phyloP scores from a whole-genome alignment of 1,140 invertebrate species.

The Agrilus planipennis region DNA sequence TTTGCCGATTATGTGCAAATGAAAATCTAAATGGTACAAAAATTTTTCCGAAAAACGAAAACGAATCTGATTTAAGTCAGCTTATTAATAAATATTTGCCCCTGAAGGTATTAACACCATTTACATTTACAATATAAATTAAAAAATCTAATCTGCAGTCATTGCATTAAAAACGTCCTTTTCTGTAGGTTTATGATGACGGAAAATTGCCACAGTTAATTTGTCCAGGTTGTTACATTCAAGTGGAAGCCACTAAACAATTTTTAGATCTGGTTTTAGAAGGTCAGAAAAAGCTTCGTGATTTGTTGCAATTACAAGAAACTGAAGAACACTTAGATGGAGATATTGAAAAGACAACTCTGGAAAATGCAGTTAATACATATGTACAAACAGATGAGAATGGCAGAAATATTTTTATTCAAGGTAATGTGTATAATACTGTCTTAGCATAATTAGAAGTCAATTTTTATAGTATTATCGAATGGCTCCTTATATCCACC shows the following conservation, averaged over 20 bases:
- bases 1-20: slow-evolving; percentile 60
- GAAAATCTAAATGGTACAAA: slow-evolving; percentile 54
- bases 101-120: too few relatives aligned
- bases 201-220: slow-evolving; percentile 54
- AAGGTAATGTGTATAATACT: slow-evolving; percentile 34
- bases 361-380: slow-evolving; percentile 26
- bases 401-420: slow-evolving; percentile 38
- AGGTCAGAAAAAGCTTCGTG: slow-evolving; percentile 48
- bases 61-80: slow-evolving; percentile 45
- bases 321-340: too few relatives aligned
- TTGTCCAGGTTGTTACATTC: slow-evolving; percentile 62
- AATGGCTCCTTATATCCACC: slow-evolving; percentile 42
- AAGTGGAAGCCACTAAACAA: slow-evolving; percentile 55
- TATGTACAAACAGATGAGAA: slow-evolving; percentile 30
- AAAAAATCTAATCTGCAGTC: too few relatives aligned
- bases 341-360: slow-evolving; percentile 20
- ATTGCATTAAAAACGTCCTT: slow-evolving; percentile 9
- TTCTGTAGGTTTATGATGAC: slow-evolving; percentile 49
- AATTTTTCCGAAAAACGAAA: slow-evolving; percentile 43
- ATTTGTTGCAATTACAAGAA: slow-evolving; percentile 35
- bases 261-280: slow-evolving; percentile 57
- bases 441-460: background rate
- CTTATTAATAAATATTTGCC: slow-evolving; percentile 60
- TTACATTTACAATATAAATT: too few relatives aligned
- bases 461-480: slow-evolving; percentile 34